These are phyloP conservation scores for Anoplolepis gracilipes DNA, from an alignment of 1,140 invertebrate genomes.

Conservation along the genomic window DNA sequence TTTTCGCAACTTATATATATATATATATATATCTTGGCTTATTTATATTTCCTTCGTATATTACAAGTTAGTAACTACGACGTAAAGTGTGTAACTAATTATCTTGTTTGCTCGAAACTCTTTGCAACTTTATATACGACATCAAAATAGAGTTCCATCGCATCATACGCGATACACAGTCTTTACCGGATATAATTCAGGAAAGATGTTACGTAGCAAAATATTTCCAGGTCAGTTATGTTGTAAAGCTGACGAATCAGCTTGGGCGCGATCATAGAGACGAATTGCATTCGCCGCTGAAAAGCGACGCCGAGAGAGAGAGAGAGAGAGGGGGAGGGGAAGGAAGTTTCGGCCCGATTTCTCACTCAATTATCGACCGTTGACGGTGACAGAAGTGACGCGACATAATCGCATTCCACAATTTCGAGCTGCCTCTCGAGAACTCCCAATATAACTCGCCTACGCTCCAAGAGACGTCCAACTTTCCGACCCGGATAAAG, in stretches of 20 bases:
- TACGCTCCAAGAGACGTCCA: conserved; percentile 47
- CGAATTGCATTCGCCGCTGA: not conserved
- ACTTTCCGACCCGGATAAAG: conserved; percentile 57
- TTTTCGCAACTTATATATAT: no score
- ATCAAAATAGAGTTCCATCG: not conserved
- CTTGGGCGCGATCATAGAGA: not conserved
- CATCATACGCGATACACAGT: not conserved
- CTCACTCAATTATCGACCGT: conserved; percentile 57
- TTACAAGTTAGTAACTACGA: conserved; percentile 1
- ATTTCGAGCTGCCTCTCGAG: conserved; percentile 49
- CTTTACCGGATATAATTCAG: not conserved
- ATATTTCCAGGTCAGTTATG: conserved; percentile 7
- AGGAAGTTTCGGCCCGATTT: conserved; percentile 40
- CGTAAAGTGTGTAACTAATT: conserved; percentile 13
- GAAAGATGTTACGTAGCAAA: not conserved
- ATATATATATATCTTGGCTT: no score
- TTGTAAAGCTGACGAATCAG: not conserved
- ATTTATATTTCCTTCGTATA: not conserved
- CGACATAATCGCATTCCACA: conserved; percentile 59
- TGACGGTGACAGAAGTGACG: conserved; percentile 54
- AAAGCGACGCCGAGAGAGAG: conserved; percentile 7
- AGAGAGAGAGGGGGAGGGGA: no score
- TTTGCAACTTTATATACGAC: conserved; percentile 8
- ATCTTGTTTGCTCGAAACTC: not conserved
- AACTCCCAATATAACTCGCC: conserved; percentile 53